Evolutionary conservation across 1,140 invertebrate genomes (phyloP).

Genomic region (Solenopsis fugax): DNA sequence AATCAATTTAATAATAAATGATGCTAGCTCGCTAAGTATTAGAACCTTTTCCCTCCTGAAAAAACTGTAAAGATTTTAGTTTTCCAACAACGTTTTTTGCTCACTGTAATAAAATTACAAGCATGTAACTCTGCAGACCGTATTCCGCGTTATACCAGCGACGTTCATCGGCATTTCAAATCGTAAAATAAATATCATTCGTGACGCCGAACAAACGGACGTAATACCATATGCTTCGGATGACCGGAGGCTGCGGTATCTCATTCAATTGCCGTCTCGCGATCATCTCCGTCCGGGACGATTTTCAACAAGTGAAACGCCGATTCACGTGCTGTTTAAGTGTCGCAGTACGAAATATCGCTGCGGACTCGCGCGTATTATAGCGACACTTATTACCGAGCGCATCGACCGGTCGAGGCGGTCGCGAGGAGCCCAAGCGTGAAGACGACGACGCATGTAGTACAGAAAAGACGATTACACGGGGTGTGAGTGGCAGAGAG

Average conservation of each 20-base stretch:
- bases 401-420: background rate
- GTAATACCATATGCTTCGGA: background rate
- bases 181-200: background rate
- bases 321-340: slow-evolving; percentile 13
- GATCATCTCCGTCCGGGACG: background rate
- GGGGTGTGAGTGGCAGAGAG: no score
- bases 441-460: background rate
- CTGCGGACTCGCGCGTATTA: background rate
- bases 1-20: no score
- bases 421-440: background rate
- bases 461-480: background rate
- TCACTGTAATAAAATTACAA: background rate
- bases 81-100: no score
- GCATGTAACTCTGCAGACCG: background rate
- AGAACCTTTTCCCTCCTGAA: no score
- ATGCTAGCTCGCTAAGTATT: no score
- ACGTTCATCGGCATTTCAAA: slow-evolving; percentile 12
- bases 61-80: no score
- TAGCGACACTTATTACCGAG: slow-evolving; percentile 8
- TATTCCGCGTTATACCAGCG: background rate
- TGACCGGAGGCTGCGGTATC: background rate
- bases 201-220: background rate
- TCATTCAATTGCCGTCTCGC: background rate
- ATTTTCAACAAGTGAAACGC: background rate
- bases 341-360: no score